These are phyloP conservation scores for Columba livia DNA, from an alignment of 2,113 vertebrate species.

Conservation along the genomic window DNA sequence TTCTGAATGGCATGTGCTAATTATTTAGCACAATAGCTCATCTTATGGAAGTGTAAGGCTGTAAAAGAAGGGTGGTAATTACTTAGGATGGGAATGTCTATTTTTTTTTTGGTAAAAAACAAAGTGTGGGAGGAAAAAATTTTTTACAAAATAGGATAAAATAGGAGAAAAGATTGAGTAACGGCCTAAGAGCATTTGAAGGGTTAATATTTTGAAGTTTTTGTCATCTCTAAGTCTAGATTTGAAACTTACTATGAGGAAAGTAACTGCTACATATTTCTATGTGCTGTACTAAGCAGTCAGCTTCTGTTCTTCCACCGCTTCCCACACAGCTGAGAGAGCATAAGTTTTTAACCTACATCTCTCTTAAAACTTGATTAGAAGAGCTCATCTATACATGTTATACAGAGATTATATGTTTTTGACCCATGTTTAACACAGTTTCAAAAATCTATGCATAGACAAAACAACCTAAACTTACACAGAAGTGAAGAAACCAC, in stretches of 20 bases:
- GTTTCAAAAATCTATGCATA: not conserved
- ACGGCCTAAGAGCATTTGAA: slow-evolving; percentile 23
- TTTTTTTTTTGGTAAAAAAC: slow-evolving; percentile 71
- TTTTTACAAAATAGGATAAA: slow-evolving; percentile 40
- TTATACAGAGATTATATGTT: not conserved
- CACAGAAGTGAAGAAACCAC: not conserved
- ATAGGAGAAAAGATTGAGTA: slow-evolving; percentile 19
- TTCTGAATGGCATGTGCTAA: slow-evolving; percentile 86
- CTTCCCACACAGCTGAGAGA: not conserved
- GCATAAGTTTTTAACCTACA: not conserved
- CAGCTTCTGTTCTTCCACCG: slow-evolving; percentile 16
- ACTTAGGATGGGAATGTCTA: slow-evolving; percentile 75
- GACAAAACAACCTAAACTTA: not conserved
- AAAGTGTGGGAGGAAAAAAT: slow-evolving; percentile 59
- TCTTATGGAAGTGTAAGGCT: slow-evolving; percentile 77
- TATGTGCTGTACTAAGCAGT: not conserved
- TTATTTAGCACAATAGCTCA: slow-evolving; percentile 85
- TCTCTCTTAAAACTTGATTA: not conserved
- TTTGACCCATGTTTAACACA: not conserved
- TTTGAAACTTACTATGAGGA: slow-evolving; percentile 39
- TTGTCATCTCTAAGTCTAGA: slow-evolving; percentile 59
- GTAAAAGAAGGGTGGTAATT: slow-evolving; percentile 80
- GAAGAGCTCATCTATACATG: not conserved
- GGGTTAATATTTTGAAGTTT: slow-evolving; percentile 73
- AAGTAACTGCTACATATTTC: not conserved